Conservation (phyloP, 2,113 vertebrate species). For the Progne subis region DNA sequence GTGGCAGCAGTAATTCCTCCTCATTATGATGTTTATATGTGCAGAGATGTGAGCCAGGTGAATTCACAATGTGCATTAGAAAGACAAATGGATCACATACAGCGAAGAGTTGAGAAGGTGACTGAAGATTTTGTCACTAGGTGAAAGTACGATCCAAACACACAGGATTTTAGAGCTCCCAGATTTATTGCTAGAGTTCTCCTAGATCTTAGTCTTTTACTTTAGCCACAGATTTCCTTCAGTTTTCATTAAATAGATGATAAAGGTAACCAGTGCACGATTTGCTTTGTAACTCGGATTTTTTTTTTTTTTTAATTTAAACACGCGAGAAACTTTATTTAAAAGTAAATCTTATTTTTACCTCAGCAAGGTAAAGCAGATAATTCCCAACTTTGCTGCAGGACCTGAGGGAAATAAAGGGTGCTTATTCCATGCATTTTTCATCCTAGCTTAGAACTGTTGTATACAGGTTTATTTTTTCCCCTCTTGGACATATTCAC, state of each 20-base stretch:
- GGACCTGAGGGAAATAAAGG: constrained; percentile 9
- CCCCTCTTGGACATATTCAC: not conserved
- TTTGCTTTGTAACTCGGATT: not conserved
- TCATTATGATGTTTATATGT: constrained; percentile 29
- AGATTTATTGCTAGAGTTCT: not conserved
- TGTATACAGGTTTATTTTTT: not conserved
- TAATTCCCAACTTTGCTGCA: not conserved
- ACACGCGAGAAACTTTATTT: not conserved
- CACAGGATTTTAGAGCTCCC: not conserved
- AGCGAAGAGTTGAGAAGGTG: not conserved
- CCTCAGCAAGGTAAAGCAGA: not conserved
- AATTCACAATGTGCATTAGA: not conserved
- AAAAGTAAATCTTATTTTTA: not conserved
- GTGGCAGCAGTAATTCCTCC: constrained; percentile 24
- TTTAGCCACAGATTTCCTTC: not conserved
- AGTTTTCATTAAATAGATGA: not conserved
- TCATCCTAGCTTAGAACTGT: not conserved
- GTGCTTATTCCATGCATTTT: not conserved
- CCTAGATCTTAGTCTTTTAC: not conserved
- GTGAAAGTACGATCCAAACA: not conserved
- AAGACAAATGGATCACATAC: not conserved
- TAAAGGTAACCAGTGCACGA: not conserved
- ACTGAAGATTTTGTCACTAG: not conserved
- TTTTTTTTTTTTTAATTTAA: not conserved
- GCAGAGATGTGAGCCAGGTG: constrained; percentile 28